Evolutionary conservation across 2,888 invertebrate species (phyloP).

Genomic region (Netelia virgata): DNA sequence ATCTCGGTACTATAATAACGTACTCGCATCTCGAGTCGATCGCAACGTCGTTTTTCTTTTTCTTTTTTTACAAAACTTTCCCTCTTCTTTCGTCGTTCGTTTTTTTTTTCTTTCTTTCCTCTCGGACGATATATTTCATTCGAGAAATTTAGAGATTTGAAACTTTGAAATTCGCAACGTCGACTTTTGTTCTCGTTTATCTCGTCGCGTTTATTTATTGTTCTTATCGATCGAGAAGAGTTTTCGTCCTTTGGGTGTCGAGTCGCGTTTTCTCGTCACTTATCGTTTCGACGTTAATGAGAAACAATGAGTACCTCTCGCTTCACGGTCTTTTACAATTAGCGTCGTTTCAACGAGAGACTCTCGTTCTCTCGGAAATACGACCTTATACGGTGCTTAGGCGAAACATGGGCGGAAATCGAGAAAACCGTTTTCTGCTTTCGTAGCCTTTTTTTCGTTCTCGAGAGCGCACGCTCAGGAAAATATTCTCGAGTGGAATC

Average conservation of each 20-base stretch:
- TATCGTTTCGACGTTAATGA: slow-evolving; percentile 42
- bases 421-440: no score
- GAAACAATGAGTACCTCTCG: slow-evolving; percentile 22
- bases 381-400: not conserved
- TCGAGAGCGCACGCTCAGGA: no score
- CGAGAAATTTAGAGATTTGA: no score
- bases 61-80: not conserved
- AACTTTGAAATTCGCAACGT: no score
- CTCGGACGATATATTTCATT: no score
- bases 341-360: slow-evolving; percentile 24
- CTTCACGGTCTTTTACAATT: slow-evolving; percentile 23
- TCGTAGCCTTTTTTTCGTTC: no score
- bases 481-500: no score
- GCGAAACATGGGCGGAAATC: no score
- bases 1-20: not conserved
- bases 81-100: not conserved
- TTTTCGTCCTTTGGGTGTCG: not conserved
- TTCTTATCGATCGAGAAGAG: not conserved
- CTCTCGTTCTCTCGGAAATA: not conserved
- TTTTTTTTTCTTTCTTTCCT: not conserved
- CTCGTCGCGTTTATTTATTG: no score
- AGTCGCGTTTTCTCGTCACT: not conserved
- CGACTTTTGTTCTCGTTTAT: no score
- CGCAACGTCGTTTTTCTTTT: not conserved
- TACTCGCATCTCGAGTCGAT: not conserved